Percentiles rank a stretch among this genome's conserved stretches.
Conservation (phyloP, 2,113 vertebrate species). For the Salvelinus fontinalis region DNA sequence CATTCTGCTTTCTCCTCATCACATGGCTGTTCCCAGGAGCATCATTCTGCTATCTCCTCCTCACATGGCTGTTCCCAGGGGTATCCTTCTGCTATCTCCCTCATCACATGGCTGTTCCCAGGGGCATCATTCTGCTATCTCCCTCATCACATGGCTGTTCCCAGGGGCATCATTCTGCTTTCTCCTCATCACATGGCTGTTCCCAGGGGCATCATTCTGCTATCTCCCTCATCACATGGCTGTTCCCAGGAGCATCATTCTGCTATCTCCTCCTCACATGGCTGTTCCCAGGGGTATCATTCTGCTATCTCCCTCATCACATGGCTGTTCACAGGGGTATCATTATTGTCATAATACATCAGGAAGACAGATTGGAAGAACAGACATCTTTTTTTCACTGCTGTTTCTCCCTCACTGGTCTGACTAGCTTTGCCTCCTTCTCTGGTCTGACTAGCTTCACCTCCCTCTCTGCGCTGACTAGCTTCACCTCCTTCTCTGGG, state of each 20-base stretch:
- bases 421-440: no score
- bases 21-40: background rate
- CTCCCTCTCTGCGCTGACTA: background rate
- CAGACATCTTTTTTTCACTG: conserved; percentile 24
- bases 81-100: no score
- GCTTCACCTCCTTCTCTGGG: background rate
- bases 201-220: no score
- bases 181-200: no score
- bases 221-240: no score
- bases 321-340: background rate
- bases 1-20: conserved; percentile 3
- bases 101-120: no score
- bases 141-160: conserved; percentile 16
- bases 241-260: no score
- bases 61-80: no score
- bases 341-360: conserved; percentile 23
- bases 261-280: conserved; percentile 10
- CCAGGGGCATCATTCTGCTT: background rate
- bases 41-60: no score
- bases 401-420: conserved; percentile 13
- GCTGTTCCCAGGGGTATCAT: background rate
- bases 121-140: background rate
- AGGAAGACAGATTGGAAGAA: background rate
- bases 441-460: no score
- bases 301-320: no score